phyloP scores from a whole-genome alignment of 2,797 vertebrate species.

The Melopsittacus undulatus region DNA sequence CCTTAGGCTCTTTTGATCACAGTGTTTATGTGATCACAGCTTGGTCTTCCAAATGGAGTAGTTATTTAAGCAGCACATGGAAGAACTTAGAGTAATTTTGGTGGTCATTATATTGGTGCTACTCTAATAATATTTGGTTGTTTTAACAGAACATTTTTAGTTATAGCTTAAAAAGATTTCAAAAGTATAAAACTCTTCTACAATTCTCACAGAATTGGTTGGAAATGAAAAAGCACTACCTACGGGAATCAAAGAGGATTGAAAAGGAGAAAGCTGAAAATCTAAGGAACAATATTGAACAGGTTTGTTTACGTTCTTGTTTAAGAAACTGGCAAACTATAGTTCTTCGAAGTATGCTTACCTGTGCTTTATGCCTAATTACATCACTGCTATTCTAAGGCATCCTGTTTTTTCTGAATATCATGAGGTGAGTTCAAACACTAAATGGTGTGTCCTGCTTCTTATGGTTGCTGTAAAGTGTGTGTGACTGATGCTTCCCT shows the following conservation, averaged over 20 bases:
- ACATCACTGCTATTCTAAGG: not conserved
- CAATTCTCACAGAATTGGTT: slow-evolving; percentile 87
- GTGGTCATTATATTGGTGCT: not conserved
- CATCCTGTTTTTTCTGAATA: not conserved
- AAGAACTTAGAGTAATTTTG: not conserved
- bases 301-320: slow-evolving; percentile 69
- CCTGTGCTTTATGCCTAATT: not conserved
- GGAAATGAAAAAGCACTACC: slow-evolving; percentile 84
- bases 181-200: not conserved
- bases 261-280: slow-evolving; percentile 85
- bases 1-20: not conserved
- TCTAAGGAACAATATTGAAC: slow-evolving; percentile 63
- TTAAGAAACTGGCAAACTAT: not conserved
- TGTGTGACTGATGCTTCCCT: not conserved
- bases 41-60: not conserved
- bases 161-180: not conserved
- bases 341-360: not conserved
- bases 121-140: not conserved
- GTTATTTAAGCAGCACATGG: not conserved
- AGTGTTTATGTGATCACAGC: not conserved
- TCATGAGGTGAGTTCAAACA: not conserved
- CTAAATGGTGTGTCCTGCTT: not conserved
- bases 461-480: not conserved
- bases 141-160: not conserved
- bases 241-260: slow-evolving; percentile 73